These are phyloP conservation scores for Eonycteris spelaea DNA, from an alignment of 2,113 vertebrate genomes.

Conservation along the genomic window DNA sequence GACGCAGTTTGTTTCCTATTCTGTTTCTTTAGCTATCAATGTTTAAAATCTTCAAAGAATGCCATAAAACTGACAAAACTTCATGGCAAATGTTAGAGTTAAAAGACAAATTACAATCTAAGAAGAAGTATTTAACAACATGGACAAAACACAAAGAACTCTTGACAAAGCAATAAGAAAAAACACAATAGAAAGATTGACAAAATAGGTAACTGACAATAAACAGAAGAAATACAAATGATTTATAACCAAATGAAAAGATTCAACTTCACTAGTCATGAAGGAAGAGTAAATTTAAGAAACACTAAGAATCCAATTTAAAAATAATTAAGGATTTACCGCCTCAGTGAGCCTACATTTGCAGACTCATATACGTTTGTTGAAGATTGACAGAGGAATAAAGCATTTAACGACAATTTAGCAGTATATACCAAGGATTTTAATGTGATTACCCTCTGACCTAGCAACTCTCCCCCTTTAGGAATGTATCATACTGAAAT, in stretches of 20 bases:
- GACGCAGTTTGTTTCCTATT: neutral
- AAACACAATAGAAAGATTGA: neutral
- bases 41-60: neutral
- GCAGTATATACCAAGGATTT: neutral
- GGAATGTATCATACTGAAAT: neutral
- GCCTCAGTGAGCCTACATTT: neutral
- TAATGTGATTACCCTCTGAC: neutral
- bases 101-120: conserved; percentile 5
- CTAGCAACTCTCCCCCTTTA: neutral
- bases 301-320: neutral
- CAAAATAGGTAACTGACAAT: neutral
- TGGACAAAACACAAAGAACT: neutral
- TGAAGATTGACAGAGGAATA: neutral
- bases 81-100: neutral
- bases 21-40: neutral
- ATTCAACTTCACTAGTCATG: neutral
- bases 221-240: neutral
- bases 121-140: conserved; percentile 27
- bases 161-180: conserved; percentile 32
- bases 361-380: neutral
- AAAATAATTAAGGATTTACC: neutral
- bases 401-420: neutral
- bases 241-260: neutral
- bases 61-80: neutral
- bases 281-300: neutral